A percentile compares a stretch with the other conserved stretches of the same genome.
phyloP scores from a whole-genome alignment of 1,140 invertebrate species.

The Elysia chlorotica region DNA sequence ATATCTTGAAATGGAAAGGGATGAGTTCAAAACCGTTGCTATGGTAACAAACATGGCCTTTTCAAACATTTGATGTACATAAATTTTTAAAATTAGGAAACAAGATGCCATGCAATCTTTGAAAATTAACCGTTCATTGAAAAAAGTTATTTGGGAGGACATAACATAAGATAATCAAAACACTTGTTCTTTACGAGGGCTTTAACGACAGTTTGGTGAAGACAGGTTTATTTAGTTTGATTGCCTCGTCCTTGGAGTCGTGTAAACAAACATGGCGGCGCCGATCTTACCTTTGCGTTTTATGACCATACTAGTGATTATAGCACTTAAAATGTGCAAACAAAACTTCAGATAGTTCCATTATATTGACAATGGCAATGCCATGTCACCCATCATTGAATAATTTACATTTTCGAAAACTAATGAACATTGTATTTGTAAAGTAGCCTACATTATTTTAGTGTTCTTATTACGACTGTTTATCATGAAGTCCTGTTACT shows the following conservation, averaged over 20 bases:
- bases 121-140: neutral
- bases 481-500: too few relatives aligned
- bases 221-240: neutral
- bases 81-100: neutral
- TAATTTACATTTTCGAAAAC: neutral
- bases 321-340: neutral
- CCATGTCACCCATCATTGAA: neutral
- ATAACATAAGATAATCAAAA: neutral
- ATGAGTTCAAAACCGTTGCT: too few relatives aligned
- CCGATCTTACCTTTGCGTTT: constrained; percentile 53
- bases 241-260: neutral
- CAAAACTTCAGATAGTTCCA: too few relatives aligned
- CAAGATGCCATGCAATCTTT: neutral
- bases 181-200: neutral
- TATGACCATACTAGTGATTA: constrained; percentile 46
- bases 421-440: neutral
- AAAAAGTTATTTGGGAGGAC: neutral
- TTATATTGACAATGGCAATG: neutral
- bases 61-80: too few relatives aligned
- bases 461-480: too few relatives aligned
- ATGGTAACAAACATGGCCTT: too few relatives aligned
- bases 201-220: neutral
- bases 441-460: neutral
- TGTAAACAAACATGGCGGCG: constrained; percentile 32
- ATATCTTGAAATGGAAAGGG: too few relatives aligned